phyloP scores from a whole-genome alignment of 2,797 vertebrate genomes.

The Echeneis naucrates region DNA sequence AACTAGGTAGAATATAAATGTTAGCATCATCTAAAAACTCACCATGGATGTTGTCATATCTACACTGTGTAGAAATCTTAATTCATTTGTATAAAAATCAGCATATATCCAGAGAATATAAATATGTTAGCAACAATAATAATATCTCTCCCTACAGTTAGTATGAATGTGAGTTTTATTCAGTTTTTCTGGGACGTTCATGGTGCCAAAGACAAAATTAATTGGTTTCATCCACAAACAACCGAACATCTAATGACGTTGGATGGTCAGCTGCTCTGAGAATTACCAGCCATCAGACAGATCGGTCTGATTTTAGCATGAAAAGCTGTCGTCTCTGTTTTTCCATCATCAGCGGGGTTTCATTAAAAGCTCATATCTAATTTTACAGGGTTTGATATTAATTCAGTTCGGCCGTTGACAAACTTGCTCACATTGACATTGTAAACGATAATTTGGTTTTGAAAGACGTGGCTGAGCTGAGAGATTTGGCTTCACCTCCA shows the following conservation, averaged over 20 bases:
- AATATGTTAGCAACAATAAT: no score
- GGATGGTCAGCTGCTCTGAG: background rate
- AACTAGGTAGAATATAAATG: no score
- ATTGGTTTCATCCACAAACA: no score
- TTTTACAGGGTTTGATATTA: slow-evolving; percentile 21
- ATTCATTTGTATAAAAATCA: no score
- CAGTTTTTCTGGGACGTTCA: no score
- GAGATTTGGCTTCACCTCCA: slow-evolving; percentile 24
- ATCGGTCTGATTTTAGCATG: background rate
- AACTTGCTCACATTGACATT: slow-evolving; percentile 24
- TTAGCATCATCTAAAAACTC: no score
- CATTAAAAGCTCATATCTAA: slow-evolving; percentile 17
- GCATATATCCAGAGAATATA: no score
- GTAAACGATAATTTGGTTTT: slow-evolving; percentile 35
- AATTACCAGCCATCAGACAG: background rate
- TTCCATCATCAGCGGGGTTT: background rate
- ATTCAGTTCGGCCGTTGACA: background rate
- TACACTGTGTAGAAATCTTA: no score
- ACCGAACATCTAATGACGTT: background rate
- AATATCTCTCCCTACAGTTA: no score
- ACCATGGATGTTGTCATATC: no score
- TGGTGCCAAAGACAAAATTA: no score
- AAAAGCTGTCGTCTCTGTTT: background rate
- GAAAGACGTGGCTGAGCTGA: slow-evolving; percentile 15
- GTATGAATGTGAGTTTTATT: no score